Percentiles rank a stretch among this genome's conserved stretches.
phyloP scores from a whole-genome alignment of 2,888 invertebrate genomes.

The Luperina nickerlii region DNA sequence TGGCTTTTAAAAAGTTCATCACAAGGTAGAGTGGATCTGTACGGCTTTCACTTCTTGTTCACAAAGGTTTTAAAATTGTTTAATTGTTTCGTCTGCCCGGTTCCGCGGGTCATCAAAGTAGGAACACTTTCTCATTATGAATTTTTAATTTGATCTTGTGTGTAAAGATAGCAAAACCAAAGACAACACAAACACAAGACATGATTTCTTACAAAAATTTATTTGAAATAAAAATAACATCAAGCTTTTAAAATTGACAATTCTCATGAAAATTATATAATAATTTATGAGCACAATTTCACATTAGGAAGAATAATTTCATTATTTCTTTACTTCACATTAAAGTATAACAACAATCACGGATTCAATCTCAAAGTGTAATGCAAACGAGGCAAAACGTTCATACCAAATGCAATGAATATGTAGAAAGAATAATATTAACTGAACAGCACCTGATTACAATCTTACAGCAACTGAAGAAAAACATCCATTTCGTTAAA shows the following conservation, averaged over 20 bases:
- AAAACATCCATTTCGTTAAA: conserved; percentile 42
- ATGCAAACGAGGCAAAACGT: conserved; percentile 62
- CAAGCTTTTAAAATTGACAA: conserved; percentile 89
- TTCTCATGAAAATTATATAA: conserved; percentile 85
- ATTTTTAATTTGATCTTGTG: background rate
- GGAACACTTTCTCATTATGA: background rate
- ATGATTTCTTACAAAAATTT: conserved; percentile 84
- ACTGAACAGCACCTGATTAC: conserved; percentile 57
- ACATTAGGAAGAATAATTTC: conserved; percentile 82
- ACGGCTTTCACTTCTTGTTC: background rate
- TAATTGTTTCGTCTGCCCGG: background rate
- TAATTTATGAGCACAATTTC: conserved; percentile 88
- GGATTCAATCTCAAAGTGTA: conserved; percentile 75
- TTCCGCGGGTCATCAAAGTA: background rate
- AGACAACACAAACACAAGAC: conserved; percentile 27
- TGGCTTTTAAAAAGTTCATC: background rate
- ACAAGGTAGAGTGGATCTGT: background rate
- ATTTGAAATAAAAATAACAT: conserved; percentile 89
- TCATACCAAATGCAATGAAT: conserved; percentile 51
- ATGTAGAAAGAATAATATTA: conserved; percentile 49
- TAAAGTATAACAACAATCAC: conserved; percentile 76
- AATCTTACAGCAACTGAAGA: conserved; percentile 50
- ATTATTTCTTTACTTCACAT: conserved; percentile 75
- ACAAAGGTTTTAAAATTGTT: background rate
- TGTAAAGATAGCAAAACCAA: conserved; percentile 41